phyloP scores from a whole-genome alignment of 2,797 vertebrate species.

The Crenichthys baileyi region DNA sequence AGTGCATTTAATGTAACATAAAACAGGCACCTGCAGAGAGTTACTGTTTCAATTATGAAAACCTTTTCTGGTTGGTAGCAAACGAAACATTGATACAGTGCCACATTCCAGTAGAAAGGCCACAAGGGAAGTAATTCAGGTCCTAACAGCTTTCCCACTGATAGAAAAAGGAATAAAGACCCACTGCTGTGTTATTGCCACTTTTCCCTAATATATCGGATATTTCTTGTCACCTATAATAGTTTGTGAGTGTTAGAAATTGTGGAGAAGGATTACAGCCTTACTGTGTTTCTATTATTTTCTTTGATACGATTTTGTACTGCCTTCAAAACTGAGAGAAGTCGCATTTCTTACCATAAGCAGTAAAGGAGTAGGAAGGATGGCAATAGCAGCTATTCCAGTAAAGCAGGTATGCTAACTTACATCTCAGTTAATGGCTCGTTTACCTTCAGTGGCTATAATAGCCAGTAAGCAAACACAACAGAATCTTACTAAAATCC shows the following conservation, averaged over 20 bases:
- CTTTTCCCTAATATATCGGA: background rate
- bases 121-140: conserved; percentile 6
- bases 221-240: conserved; percentile 8
- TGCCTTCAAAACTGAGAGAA: background rate
- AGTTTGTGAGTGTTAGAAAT: background rate
- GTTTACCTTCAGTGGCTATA: conserved; percentile 6
- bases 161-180: conserved; percentile 8
- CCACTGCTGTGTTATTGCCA: conserved; percentile 1
- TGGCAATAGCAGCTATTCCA: conserved; percentile 4
- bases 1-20: background rate
- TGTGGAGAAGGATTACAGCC: background rate
- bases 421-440: conserved; percentile 6
- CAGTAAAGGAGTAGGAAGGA: background rate
- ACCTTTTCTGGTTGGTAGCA: conserved; percentile 2
- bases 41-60: background rate
- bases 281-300: background rate
- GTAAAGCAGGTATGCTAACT: background rate
- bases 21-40: background rate
- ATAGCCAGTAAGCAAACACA: background rate
- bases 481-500: background rate
- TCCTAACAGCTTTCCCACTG: conserved; percentile 1
- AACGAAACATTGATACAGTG: conserved; percentile 2
- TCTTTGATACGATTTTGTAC: background rate
- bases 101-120: conserved; percentile 3
- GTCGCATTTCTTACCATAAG: background rate